Conservation (phyloP, 2,113 vertebrate genomes). For the Rhinoderma darwinii region DNA sequence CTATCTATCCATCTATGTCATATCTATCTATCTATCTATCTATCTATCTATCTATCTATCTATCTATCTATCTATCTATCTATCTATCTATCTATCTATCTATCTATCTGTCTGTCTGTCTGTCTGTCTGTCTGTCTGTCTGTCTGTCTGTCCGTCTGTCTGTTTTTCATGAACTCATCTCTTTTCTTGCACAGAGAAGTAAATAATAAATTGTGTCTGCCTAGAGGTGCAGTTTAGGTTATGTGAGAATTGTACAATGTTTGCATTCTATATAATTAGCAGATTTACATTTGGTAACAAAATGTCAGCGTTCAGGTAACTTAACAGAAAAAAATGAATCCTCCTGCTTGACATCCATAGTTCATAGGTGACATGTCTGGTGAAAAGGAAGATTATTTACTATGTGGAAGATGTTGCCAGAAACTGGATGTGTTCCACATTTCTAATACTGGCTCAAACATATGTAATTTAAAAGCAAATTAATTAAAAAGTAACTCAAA, state of each 20-base stretch:
- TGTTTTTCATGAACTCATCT: background rate
- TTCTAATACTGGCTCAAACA: background rate
- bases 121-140: background rate
- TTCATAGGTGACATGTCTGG: conserved; percentile 15
- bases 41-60: conserved; percentile 23
- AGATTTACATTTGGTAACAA: conserved; percentile 29
- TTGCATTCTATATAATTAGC: conserved; percentile 17
- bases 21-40: conserved; percentile 11
- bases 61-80: conserved; percentile 23
- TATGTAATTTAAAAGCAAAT: background rate
- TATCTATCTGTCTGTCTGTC: background rate
- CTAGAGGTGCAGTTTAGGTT: background rate
- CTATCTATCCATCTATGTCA: background rate
- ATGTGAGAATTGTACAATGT: background rate
- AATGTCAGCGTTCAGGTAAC: background rate
- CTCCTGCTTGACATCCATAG: background rate
- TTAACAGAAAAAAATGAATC: conserved; percentile 8
- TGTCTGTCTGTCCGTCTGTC: background rate
- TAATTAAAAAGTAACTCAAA: no score
- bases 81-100: conserved; percentile 21
- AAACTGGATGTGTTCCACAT: background rate
- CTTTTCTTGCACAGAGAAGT: background rate
- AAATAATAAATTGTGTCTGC: background rate
- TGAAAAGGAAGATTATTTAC: background rate
- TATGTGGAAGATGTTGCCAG: background rate